Evolutionary conservation across 2,113 vertebrate species (phyloP).

Genomic region (Trogon melanurus): DNA sequence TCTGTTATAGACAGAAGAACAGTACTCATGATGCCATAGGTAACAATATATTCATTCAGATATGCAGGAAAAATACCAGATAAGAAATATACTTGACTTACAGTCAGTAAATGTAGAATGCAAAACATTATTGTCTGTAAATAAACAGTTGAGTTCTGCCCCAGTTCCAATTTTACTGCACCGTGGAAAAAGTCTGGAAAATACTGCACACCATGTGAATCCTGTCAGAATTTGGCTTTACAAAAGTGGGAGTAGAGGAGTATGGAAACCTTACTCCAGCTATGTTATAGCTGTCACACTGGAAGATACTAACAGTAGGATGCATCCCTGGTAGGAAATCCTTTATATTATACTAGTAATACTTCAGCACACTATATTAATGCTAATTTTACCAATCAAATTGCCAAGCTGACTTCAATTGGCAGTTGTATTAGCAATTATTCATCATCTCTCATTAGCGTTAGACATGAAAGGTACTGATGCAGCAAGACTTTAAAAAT

Average conservation of each 20-base stretch:
- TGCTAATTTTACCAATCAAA: constrained; percentile 25
- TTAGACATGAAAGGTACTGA: neutral
- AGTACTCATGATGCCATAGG: neutral
- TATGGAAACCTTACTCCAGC: neutral
- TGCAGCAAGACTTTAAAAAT: neutral
- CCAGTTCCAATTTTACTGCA: neutral
- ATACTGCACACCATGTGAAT: neutral
- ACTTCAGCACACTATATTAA: neutral
- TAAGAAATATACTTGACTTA: neutral
- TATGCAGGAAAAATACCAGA: neutral
- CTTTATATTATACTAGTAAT: neutral
- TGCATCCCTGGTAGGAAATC: neutral
- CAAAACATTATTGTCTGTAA: neutral
- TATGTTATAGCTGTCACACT: neutral
- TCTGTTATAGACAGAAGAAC: neutral
- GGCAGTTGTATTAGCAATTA: neutral
- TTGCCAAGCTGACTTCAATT: neutral
- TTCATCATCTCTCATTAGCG: neutral
- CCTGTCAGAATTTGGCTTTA: neutral
- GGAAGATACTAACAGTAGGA: neutral
- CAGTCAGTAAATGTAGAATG: neutral
- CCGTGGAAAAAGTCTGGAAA: neutral
- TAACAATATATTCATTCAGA: neutral
- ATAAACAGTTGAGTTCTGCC: neutral
- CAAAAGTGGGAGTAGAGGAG: neutral